Evolutionary conservation across 2,797 vertebrate genomes (phyloP).

Genomic region (Spea hammondii): DNA sequence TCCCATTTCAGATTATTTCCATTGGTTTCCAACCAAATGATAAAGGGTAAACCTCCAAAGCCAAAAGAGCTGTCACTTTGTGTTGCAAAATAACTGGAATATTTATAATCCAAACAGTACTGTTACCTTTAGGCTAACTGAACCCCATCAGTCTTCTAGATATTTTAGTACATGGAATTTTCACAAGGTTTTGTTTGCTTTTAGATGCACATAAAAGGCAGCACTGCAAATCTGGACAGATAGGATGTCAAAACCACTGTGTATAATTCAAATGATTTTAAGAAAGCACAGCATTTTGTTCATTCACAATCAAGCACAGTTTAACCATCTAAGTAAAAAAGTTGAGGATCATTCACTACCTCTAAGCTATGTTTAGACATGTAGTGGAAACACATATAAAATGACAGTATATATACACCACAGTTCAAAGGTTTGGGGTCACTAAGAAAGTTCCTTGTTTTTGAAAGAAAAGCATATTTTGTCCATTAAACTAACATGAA

Average conservation of each 20-base stretch:
- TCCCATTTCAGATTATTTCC: no score
- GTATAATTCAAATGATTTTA: conserved; percentile 52
- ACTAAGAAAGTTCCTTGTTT: no score
- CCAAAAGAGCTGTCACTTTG: conserved; percentile 54
- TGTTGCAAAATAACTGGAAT: conserved; percentile 52
- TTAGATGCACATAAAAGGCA: conserved; percentile 58
- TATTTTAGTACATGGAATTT: conserved; percentile 57
- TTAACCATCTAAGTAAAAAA: conserved; percentile 37
- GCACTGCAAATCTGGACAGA: conserved; percentile 57
- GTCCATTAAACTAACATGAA: no score
- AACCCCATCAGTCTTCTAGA: conserved; percentile 50
- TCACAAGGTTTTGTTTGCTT: conserved; percentile 57
- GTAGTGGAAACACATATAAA: not conserved
- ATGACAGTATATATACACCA: not conserved
- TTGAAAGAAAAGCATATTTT: no score
- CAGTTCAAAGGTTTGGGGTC: no score
- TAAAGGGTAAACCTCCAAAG: not conserved
- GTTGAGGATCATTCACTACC: conserved; percentile 27
- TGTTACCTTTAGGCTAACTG: conserved; percentile 56
- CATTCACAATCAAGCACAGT: conserved; percentile 50
- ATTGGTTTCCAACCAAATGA: no score
- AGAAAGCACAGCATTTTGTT: conserved; percentile 40
- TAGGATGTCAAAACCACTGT: conserved; percentile 60
- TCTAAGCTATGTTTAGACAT: conserved; percentile 23
- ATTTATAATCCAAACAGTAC: conserved; percentile 48